Evolutionary conservation across 2,888 invertebrate genomes (phyloP), one percentile per base, ranked within the genome.

Genomic region (Phlogophora meticulosa): DNA sequence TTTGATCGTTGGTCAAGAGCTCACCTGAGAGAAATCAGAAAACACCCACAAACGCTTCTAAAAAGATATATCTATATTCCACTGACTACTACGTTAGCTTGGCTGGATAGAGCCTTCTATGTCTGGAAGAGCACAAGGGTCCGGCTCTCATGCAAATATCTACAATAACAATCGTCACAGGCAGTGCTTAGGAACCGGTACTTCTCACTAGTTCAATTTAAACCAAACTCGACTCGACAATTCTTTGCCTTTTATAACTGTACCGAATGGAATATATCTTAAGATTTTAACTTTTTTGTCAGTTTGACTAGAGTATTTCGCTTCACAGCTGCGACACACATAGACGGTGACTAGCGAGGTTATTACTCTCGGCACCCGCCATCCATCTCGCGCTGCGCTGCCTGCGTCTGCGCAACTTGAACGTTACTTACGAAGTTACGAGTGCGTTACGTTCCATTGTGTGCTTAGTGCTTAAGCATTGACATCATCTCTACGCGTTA

Each of bases 281-380:
- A 20, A 58, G 36, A 56, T 48, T 36, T 65, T n/a, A 40, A 52
- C 51, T 56, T 66, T 56, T 59, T 65, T 64, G 45, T 78, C 24
- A 34, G 45, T 52, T 43, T 49, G 17, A 46, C 24, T 63, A 45
- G 40, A 52, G 17, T 52, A 58, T 62, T 75, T 67, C 58, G 38
- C 38, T 56, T 43, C 43, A 66, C 49, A 69, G 62, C 69, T 66
- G 61, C 70, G 69, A 76, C 78, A 76, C 66, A 68, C 66, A 66
- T 63, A 64, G 67, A n/a, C 46, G 46, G 60, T 74, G 66, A 71
- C 72, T 60, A 45, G 69, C 74, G 91, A 90, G 94, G 93, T 93
- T 93, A 93, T 91, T 93, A 92, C 92, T 88, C 94, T 87, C 90
- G 61, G 73, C 82, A 85, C 83, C 80, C 78, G 85, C 84, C 84